phyloP scores from a whole-genome alignment of 2,888 invertebrate species.

The Pherbina coryleti region DNA sequence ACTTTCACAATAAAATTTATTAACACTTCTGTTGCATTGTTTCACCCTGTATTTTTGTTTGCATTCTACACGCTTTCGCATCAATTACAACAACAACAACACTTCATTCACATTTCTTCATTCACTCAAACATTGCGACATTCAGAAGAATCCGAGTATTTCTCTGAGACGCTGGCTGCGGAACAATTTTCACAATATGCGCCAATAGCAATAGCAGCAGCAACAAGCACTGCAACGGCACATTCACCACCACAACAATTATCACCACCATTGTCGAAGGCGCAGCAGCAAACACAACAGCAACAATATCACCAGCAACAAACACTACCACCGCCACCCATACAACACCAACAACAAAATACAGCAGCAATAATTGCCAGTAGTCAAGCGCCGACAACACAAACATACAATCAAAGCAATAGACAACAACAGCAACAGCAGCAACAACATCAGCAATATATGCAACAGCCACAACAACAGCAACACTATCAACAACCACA shows the following conservation, averaged over 20 bases:
- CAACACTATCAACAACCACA: slow-evolving; percentile 53
- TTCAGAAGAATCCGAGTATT: slow-evolving; percentile 69
- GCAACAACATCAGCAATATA: slow-evolving; percentile 47
- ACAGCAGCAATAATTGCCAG: slow-evolving; percentile 65
- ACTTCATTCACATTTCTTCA: slow-evolving; percentile 21
- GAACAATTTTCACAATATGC: slow-evolving; percentile 71
- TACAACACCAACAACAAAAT: slow-evolving; percentile 70
- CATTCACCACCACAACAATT: slow-evolving; percentile 53
- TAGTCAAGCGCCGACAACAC: slow-evolving; percentile 60
- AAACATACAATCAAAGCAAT: slow-evolving; percentile 51
- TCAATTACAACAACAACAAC: slow-evolving; percentile 9
- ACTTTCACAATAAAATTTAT: too few species aligned
- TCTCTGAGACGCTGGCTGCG: slow-evolving; percentile 70
- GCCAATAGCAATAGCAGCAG: slow-evolving; percentile 58
- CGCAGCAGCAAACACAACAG: slow-evolving; percentile 60
- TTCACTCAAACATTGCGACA: slow-evolving; percentile 10
- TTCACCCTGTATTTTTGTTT: neutral
- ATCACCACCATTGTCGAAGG: slow-evolving; percentile 49
- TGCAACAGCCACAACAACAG: slow-evolving; percentile 58
- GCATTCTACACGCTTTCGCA: neutral
- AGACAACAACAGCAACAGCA: slow-evolving; percentile 55
- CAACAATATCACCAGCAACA: slow-evolving; percentile 57
- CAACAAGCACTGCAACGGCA: slow-evolving; percentile 52
- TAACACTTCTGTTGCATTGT: neutral
- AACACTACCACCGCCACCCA: slow-evolving; percentile 66